Evolutionary conservation across 2,113 vertebrate species (phyloP).

Genomic region (Tychaedon coryphoeus): DNA sequence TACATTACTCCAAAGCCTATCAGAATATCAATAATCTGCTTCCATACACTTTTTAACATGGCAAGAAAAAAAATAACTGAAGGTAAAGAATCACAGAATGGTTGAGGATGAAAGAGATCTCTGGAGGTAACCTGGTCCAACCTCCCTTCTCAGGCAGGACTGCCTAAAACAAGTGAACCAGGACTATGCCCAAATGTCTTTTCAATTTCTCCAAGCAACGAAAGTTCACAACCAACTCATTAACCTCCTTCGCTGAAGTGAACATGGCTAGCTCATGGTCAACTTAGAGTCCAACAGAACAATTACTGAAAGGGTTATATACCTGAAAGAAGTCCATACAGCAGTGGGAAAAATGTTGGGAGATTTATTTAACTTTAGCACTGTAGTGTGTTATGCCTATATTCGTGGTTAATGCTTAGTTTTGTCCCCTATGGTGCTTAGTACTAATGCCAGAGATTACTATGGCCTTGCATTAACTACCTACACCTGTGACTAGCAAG

Average conservation of each 20-base stretch:
- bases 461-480: not conserved
- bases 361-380: not conserved
- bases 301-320: rapidly evolving
- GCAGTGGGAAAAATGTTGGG: not conserved
- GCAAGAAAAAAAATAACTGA: not conserved
- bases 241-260: not conserved
- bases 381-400: not conserved
- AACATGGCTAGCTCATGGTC: not conserved
- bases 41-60: not conserved
- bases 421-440: not conserved
- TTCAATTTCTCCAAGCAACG: not conserved
- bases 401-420: not conserved
- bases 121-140: not conserved
- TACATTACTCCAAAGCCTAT: not conserved
- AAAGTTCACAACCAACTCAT: not conserved
- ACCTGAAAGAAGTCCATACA: not conserved
- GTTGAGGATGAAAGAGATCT: not conserved
- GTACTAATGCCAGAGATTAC: not conserved
- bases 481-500: not conserved
- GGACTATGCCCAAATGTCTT: not conserved
- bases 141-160: not conserved
- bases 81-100: not conserved
- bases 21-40: not conserved
- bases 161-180: not conserved
- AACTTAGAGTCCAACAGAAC: not conserved